A percentile compares a stretch with the other conserved stretches of the same genome.
Evolutionary conservation across 1,140 invertebrate species (phyloP).

Genomic region (Drosophila kohkoa): DNA sequence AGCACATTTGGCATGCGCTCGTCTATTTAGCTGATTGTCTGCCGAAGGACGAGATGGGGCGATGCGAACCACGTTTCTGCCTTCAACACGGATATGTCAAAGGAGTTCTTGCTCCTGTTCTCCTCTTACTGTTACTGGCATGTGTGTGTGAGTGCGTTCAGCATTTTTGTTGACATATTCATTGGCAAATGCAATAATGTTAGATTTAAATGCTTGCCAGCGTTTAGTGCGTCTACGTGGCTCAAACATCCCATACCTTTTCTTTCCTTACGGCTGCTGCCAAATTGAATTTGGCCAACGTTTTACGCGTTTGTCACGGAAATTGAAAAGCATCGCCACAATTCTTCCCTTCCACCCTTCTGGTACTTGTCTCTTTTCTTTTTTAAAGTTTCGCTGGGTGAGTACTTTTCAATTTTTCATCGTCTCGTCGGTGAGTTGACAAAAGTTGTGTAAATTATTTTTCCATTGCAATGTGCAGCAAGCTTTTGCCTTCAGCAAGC

Average conservation of each 20-base stretch:
- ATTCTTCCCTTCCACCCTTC: background rate
- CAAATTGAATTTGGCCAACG: slow-evolving; percentile 72
- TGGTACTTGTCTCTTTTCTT: background rate
- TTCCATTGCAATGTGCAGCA: slow-evolving; percentile 55
- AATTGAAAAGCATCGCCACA: slow-evolving; percentile 69
- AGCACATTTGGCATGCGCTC: slow-evolving; percentile 65
- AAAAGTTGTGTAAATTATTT: slow-evolving; percentile 80
- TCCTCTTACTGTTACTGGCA: slow-evolving; percentile 6
- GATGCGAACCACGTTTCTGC: background rate
- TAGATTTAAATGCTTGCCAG: slow-evolving; percentile 75
- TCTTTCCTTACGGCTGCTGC: slow-evolving; percentile 16
- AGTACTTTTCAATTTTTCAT: slow-evolving; percentile 30
- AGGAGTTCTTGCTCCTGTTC: slow-evolving; percentile 22
- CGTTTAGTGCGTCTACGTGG: slow-evolving; percentile 60
- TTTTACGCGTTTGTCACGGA: slow-evolving; percentile 70
- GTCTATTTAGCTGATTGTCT: slow-evolving; percentile 77
- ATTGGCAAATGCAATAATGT: slow-evolving; percentile 80
- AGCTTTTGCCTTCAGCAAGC: slow-evolving; percentile 37
- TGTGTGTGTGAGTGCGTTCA: slow-evolving; percentile 42
- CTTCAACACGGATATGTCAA: slow-evolving; percentile 25
- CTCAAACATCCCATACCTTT: background rate
- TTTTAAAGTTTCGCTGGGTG: slow-evolving; percentile 36
- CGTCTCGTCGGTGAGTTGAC: slow-evolving; percentile 52
- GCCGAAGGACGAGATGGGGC: background rate
- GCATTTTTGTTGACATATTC: slow-evolving; percentile 80